Evolutionary conservation across 2,113 vertebrate species (phyloP).

Genomic region (Procapra przewalskii): DNA sequence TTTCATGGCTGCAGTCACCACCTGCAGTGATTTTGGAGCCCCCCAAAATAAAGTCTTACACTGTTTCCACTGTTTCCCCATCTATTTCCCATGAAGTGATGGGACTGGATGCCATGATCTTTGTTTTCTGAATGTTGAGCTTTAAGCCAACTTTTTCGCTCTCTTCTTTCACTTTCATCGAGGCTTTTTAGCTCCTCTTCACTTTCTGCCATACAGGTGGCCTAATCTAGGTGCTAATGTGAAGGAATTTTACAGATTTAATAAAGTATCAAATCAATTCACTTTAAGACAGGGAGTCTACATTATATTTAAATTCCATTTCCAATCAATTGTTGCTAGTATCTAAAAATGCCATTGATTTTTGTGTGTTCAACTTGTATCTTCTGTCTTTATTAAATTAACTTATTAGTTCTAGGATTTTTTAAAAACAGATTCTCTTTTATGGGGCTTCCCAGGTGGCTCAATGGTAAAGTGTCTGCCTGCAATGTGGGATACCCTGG

Average conservation of each 20-base stretch:
- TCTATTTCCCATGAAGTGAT: too few species aligned
- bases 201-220: too few species aligned
- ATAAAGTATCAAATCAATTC: neutral
- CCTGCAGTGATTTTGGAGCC: too few species aligned
- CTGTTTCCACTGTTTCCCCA: too few species aligned
- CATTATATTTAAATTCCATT: slow-evolving; percentile 16
- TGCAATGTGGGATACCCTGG: neutral
- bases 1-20: too few species aligned
- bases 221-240: neutral
- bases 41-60: too few species aligned
- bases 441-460: neutral
- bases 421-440: neutral
- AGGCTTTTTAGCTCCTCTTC: too few species aligned
- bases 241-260: neutral
- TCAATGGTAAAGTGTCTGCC: neutral
- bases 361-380: neutral
- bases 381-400: neutral
- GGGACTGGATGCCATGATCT: too few species aligned
- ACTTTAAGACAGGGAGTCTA: neutral
- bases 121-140: too few species aligned
- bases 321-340: neutral
- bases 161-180: too few species aligned
- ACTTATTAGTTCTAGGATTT: neutral
- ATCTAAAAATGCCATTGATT: neutral
- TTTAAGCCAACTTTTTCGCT: too few species aligned